A percentile compares a stretch with the other conserved stretches of the same genome.
Conservation (phyloP, 2,113 vertebrate genomes). For the Gnathonemus longibarbis region DNA sequence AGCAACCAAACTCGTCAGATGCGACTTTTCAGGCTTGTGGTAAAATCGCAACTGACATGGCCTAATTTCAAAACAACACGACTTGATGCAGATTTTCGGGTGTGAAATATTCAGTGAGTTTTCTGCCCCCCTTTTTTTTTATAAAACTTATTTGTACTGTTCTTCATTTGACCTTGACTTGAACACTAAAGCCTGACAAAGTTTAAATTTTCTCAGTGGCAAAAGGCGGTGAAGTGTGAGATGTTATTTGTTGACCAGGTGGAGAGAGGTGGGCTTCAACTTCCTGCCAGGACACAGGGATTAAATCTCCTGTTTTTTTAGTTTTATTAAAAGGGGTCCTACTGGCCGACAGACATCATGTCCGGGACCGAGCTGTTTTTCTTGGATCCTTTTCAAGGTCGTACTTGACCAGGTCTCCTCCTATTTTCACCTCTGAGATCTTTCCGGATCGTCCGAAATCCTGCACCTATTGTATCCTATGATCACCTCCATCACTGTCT, state of each 20-base stretch:
- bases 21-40: neutral
- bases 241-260: neutral
- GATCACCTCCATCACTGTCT: neutral
- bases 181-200: neutral
- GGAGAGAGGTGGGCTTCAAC: neutral
- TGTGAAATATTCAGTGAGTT: neutral
- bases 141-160: neutral
- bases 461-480: neutral
- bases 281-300: neutral
- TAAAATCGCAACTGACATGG: neutral
- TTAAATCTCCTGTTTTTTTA: neutral
- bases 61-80: neutral
- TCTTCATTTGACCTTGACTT: neutral
- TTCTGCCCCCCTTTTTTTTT: neutral
- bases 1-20: neutral
- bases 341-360: neutral
- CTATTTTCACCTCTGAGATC: neutral
- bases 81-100: neutral
- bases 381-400: neutral
- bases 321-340: neutral
- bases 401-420: neutral
- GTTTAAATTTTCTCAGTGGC: neutral
- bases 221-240: neutral
- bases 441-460: neutral
- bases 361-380: neutral